These are phyloP conservation scores for Vombatus ursinus DNA, from an alignment of 2,113 vertebrate species.

Conservation along the genomic window DNA sequence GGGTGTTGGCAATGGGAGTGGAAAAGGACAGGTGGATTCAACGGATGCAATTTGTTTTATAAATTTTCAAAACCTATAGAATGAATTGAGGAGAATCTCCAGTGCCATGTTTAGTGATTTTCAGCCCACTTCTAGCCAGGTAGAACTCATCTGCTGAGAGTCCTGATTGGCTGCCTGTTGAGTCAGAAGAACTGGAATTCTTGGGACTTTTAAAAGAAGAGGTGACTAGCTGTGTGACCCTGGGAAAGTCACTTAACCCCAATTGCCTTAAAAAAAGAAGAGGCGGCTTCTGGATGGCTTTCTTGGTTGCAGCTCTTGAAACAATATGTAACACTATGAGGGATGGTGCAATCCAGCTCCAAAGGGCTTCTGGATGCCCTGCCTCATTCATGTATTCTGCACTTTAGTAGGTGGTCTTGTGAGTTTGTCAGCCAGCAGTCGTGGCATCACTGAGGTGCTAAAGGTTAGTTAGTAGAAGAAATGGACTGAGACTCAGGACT, in stretches of 20 bases:
- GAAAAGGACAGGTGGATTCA: too few species aligned
- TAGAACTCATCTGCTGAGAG: background rate
- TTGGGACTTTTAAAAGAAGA: background rate
- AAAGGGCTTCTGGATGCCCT: background rate
- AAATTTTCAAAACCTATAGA: too few species aligned
- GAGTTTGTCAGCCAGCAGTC: background rate
- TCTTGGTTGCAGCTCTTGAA: background rate
- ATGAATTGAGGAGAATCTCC: too few species aligned
- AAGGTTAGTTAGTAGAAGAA: slow-evolving; percentile 56
- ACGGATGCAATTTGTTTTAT: too few species aligned
- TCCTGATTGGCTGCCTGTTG: background rate
- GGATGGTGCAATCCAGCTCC: background rate
- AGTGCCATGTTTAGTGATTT: too few species aligned
- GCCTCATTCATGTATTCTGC: background rate
- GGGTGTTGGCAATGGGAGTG: too few species aligned
- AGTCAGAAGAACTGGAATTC: background rate
- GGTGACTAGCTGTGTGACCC: too few species aligned
- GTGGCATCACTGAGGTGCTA: background rate
- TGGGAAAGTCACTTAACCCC: too few species aligned
- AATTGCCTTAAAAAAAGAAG: background rate
- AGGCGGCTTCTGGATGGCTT: background rate
- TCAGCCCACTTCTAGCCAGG: background rate
- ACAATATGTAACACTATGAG: background rate
- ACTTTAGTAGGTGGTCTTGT: background rate
- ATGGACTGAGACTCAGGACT: slow-evolving; percentile 63